phyloP scores from a whole-genome alignment of 92 coral and sea anemone species.

The Paramuricea clavata region DNA sequence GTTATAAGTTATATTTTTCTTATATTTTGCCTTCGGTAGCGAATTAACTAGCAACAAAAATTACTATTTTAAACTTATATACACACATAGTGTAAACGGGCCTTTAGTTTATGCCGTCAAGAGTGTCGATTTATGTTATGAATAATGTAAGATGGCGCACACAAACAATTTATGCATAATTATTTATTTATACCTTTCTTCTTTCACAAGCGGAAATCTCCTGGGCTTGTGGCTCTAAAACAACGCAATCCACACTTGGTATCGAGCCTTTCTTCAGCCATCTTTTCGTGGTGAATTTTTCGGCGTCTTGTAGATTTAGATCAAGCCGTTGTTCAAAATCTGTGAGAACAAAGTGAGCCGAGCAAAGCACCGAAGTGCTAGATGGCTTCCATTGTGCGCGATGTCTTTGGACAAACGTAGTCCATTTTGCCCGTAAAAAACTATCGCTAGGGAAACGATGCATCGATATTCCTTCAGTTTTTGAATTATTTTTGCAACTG shows the following conservation, averaged over 20 bases:
- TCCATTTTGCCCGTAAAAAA: constrained; percentile 61
- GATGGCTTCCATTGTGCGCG: constrained; percentile 61
- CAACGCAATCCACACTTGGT: constrained; percentile 47
- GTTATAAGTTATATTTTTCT: no score
- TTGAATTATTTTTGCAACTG: constrained; percentile 69
- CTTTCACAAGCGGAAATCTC: constrained; percentile 44
- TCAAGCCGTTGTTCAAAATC: constrained; percentile 54
- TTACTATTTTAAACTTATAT: neutral
- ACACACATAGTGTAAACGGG: neutral
- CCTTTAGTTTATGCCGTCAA: neutral
- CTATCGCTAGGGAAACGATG: constrained; percentile 67
- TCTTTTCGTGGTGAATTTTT: constrained; percentile 26
- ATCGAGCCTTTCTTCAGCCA: constrained; percentile 48
- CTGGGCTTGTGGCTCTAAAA: constrained; percentile 33
- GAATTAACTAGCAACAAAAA: no score
- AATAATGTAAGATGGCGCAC: constrained; percentile 11
- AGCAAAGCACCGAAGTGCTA: constrained; percentile 65
- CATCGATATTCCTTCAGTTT: constrained; percentile 67
- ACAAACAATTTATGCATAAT: constrained; percentile 37
- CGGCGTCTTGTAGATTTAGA: constrained; percentile 12
- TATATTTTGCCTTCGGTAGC: no score
- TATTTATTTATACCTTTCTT: constrained; percentile 35
- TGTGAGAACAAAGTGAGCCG: constrained; percentile 60
- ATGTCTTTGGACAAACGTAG: constrained; percentile 68
- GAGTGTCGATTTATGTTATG: neutral